A percentile compares a stretch with the other conserved stretches of the same genome.
Conservation (phyloP, 2,888 invertebrate genomes). For the Drosophila pegasa region DNA sequence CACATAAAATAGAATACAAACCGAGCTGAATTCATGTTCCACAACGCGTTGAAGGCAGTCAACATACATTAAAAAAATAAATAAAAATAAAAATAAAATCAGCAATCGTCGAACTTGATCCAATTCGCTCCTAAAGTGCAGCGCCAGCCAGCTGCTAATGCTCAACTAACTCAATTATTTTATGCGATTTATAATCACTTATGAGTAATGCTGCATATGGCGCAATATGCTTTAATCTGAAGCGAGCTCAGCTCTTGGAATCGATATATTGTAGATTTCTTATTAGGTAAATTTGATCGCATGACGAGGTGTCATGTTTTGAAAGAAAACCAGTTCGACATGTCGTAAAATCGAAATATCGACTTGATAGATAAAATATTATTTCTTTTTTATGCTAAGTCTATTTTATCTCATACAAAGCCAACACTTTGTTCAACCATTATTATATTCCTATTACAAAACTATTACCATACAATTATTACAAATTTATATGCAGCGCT, state of each 20-base stretch:
- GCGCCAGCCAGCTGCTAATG: constrained; percentile 52
- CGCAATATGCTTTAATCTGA: background rate
- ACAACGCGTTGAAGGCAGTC: constrained; percentile 51
- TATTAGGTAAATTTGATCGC: background rate
- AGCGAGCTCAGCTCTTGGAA: constrained; percentile 1
- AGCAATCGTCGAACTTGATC: constrained; percentile 67
- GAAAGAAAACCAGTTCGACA: constrained; percentile 4
- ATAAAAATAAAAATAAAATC: constrained; percentile 14
- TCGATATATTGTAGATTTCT: background rate
- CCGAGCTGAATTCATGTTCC: constrained; percentile 34
- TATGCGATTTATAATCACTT: background rate
- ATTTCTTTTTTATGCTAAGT: background rate
- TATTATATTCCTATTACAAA: background rate
- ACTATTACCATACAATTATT: background rate
- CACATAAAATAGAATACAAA: constrained; percentile 10
- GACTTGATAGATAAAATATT: background rate
- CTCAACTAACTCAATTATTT: constrained; percentile 26
- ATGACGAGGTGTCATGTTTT: background rate
- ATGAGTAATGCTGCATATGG: constrained; percentile 7
- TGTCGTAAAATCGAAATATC: background rate
- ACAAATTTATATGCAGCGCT: background rate
- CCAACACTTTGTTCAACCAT: background rate
- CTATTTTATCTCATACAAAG: background rate
- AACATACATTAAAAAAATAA: constrained; percentile 17
- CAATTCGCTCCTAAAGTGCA: constrained; percentile 56